These are phyloP conservation scores for Stegophylla sp. DNA, from an alignment of 2,888 invertebrate genomes.

Conservation along the genomic window DNA sequence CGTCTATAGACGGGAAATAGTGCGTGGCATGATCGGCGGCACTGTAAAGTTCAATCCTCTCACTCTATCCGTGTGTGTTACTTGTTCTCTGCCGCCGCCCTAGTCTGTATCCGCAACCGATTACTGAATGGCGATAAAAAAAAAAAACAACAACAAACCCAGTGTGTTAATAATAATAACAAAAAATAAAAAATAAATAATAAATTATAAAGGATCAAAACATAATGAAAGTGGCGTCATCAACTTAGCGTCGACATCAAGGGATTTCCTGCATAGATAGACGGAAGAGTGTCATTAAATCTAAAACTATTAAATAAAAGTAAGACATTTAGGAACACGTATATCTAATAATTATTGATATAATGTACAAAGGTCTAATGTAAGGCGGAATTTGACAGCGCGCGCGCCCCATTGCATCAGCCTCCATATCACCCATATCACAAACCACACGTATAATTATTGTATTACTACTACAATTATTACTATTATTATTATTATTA, in stretches of 20 bases:
- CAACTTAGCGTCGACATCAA: neutral
- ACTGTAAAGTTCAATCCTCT: slow-evolving; percentile 50
- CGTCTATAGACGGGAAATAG: neutral
- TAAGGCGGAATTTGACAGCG: slow-evolving; percentile 10
- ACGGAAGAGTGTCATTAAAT: neutral
- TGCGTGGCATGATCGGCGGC: neutral
- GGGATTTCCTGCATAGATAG: neutral
- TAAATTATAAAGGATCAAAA: slow-evolving; percentile 11
- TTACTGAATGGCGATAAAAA: slow-evolving; percentile 54
- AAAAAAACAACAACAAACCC: slow-evolving; percentile 57
- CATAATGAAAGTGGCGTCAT: slow-evolving; percentile 20
- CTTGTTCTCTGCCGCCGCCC: slow-evolving; percentile 29
- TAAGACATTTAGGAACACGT: slow-evolving; percentile 42
- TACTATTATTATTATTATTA: too few species aligned
- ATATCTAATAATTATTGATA: neutral
- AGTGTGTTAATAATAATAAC: slow-evolving; percentile 44
- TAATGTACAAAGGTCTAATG: slow-evolving; percentile 4
- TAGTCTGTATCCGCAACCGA: slow-evolving; percentile 38
- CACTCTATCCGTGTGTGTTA: neutral
- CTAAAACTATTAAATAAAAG: neutral
- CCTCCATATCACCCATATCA: neutral
- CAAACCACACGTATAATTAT: neutral
- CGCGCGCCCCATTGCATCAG: neutral
- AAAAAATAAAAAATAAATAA: slow-evolving; percentile 34
- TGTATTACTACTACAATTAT: too few species aligned